Base-by-base conservation (phyloP, 2,113 vertebrate genomes). In the Spermophilus dauricus region DNA sequence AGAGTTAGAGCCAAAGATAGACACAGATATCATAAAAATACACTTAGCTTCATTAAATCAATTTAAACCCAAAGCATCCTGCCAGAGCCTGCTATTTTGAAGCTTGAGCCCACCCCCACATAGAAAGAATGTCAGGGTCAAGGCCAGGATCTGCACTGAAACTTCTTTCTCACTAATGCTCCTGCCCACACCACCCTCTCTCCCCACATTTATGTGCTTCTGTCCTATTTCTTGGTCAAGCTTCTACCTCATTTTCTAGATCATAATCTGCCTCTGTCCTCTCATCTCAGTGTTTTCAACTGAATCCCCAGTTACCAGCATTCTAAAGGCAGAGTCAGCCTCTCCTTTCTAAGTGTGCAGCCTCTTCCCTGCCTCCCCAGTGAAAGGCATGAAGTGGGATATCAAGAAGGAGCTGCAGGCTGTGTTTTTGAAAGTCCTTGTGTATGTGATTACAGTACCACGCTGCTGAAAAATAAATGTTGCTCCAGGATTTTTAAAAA, bases 391-490 rank as follows among this genome's bases (percentile, higher is more conserved):
- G 17, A 12, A 24, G 8, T 2, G 7, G 4, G 10, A 32, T 65
- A 32, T 58, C 22, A 51, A 65, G 32, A 85, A 67, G 48, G 53
- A 72, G n/a, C 34, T 18, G 2, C 39, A 20, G 34, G 2, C 58
- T 39, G 1, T 53, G 24, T 24, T 72, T 87, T 75, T 53, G 1
- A 69, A 87, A 78, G 30, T 18, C 42, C 37, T 63, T 83, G 72
- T 58, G 14, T 80, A 28, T 92, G 65, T 42, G 61, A 70, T 56
- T 37, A 9, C 11, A 69, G 4, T 73, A 11, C 51, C 78, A 70
- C 70, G 13, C 6, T 69, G 56, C 65, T 95, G 30, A 82, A 78
- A 89, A 86, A 75, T 65, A 89, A 96, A 51, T 39, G 45, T 80
- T 80, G 3, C 26, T 22, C 30, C 0, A 8, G 81, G 13, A 84